phyloP scores from a whole-genome alignment of 1,140 invertebrate genomes.

The Harpegnathos saltator region DNA sequence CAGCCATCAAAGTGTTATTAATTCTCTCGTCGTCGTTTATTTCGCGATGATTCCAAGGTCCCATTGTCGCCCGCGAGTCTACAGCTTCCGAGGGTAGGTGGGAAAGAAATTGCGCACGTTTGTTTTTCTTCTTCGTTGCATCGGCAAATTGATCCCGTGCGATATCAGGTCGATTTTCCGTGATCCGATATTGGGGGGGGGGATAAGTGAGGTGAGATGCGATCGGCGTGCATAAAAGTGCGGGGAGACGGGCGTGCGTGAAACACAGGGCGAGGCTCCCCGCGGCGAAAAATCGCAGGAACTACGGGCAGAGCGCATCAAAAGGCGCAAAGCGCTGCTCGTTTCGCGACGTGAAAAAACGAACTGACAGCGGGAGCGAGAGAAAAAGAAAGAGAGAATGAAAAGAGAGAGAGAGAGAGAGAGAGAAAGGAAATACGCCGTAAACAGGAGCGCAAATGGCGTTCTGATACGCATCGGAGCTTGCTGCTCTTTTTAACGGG shows the following conservation, averaged over 20 bases:
- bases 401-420: background rate
- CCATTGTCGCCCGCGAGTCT: too few relatives aligned
- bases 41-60: too few relatives aligned
- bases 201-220: background rate
- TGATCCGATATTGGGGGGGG: background rate
- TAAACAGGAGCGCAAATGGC: slow-evolving; percentile 47
- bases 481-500: slow-evolving; percentile 24
- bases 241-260: background rate
- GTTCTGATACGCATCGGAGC: slow-evolving; percentile 31
- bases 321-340: slow-evolving; percentile 25
- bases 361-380: background rate
- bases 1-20: too few relatives aligned
- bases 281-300: slow-evolving; percentile 47
- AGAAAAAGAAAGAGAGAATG: background rate
- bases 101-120: too few relatives aligned
- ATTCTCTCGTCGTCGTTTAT: too few relatives aligned
- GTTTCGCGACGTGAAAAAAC: slow-evolving; percentile 25
- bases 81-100: too few relatives aligned
- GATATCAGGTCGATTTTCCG: too few relatives aligned
- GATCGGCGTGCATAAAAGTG: slow-evolving; percentile 10
- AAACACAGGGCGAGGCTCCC: slow-evolving; percentile 13
- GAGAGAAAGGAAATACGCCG: background rate
- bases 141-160: too few relatives aligned
- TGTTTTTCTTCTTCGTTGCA: too few relatives aligned
- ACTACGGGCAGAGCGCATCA: background rate